Evolutionary conservation across 2,113 vertebrate species (phyloP).

Genomic region (Datnioides undecimradiatus): DNA sequence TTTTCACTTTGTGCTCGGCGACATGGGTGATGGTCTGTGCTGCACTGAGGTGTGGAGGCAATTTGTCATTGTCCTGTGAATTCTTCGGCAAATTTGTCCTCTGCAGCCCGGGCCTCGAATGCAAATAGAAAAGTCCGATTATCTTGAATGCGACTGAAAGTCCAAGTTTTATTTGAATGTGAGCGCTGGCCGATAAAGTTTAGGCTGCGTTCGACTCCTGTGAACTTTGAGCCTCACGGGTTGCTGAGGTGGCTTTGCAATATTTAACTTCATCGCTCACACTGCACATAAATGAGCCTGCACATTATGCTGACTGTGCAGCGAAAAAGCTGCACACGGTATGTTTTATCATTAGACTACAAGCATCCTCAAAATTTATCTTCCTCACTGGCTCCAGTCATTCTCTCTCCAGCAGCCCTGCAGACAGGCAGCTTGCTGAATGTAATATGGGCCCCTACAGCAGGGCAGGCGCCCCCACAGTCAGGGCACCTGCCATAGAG

Average conservation of each 20-base stretch:
- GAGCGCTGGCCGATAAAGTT: constrained; percentile 42
- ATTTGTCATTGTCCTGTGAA: constrained; percentile 62
- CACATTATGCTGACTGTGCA: constrained; percentile 75
- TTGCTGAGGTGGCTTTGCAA: constrained; percentile 67
- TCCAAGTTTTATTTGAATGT: constrained; percentile 29
- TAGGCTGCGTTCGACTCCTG: constrained; percentile 9
- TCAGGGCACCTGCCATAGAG: constrained; percentile 83
- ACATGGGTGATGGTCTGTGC: constrained; percentile 47
- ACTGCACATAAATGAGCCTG: constrained; percentile 54
- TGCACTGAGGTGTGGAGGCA: constrained; percentile 43
- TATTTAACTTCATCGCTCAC: constrained; percentile 57
- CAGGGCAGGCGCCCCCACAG: constrained; percentile 77
- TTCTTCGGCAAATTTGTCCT: constrained; percentile 40
- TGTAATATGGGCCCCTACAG: constrained; percentile 80
- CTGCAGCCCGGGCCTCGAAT: background rate
- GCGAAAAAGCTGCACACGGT: constrained; percentile 54
- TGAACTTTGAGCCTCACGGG: constrained; percentile 71
- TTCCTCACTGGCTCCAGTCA: constrained; percentile 59
- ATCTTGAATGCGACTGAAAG: background rate
- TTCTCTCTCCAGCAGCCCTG: constrained; percentile 63
- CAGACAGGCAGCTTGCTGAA: constrained; percentile 75
- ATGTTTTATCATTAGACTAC: constrained; percentile 75
- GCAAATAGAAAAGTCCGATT: constrained; percentile 19
- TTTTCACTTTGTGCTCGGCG: constrained; percentile 59
- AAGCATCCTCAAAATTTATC: constrained; percentile 68